Percentiles rank a stretch among this genome's conserved stretches.
These are phyloP conservation scores for Gnathonemus longibarbis DNA, from an alignment of 2,113 vertebrate species.

Conservation along the genomic window DNA sequence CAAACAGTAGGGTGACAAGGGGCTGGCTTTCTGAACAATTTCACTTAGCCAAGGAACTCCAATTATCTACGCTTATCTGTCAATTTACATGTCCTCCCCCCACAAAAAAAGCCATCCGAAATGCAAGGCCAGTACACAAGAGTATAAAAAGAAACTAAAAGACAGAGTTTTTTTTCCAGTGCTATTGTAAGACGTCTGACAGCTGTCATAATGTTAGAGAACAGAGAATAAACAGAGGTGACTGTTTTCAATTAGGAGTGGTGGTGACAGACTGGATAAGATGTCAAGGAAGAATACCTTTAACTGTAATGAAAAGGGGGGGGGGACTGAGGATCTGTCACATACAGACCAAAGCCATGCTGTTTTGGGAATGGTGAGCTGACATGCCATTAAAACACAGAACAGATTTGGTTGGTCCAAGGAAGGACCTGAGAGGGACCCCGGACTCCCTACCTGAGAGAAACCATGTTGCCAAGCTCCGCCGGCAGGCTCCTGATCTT, in stretches of 20 bases:
- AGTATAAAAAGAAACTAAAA: not conserved
- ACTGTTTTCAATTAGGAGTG: not conserved
- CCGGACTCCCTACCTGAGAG: conserved; percentile 77
- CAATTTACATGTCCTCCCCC: not conserved
- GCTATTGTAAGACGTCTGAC: not conserved
- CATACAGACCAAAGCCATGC: not conserved
- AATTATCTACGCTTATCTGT: not conserved
- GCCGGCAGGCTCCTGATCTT: conserved; percentile 97
- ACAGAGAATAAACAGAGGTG: not conserved
- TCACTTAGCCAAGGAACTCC: not conserved
- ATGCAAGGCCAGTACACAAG: not conserved
- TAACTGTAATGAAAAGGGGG: not conserved
- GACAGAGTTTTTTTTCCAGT: not conserved
- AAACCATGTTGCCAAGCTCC: conserved; percentile 98
- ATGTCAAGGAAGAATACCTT: not conserved
- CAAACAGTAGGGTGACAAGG: not conserved
- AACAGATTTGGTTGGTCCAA: not conserved
- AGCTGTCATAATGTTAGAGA: not conserved
- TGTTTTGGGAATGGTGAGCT: not conserved
- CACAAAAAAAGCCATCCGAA: not conserved
- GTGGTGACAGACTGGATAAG: not conserved
- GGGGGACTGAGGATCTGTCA: not conserved
- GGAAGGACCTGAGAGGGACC: not conserved
- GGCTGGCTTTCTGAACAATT: not conserved
- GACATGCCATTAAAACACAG: not conserved